These are phyloP conservation scores for Callaeas wilsoni DNA, from an alignment of 2,113 vertebrate species.

Conservation along the genomic window DNA sequence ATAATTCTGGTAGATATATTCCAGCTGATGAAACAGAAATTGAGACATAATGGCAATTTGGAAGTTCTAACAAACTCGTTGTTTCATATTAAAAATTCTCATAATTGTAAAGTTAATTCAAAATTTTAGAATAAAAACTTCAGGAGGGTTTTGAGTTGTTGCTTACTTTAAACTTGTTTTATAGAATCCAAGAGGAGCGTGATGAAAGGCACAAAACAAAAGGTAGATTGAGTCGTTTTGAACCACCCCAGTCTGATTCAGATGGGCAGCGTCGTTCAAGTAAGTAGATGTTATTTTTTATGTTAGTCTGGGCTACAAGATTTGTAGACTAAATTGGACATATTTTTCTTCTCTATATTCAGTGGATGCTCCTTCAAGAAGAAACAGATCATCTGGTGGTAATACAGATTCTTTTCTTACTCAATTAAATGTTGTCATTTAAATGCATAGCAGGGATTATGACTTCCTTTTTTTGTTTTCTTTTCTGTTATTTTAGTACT, in stretches of 20 bases:
- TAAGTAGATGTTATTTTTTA: constrained; percentile 72
- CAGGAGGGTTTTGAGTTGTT: neutral
- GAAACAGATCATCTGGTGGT: constrained; percentile 97
- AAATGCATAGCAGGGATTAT: constrained; percentile 44
- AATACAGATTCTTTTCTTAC: constrained; percentile 75
- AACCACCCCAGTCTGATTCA: constrained; percentile 84
- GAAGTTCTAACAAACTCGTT: neutral
- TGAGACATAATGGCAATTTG: neutral
- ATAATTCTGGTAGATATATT: neutral
- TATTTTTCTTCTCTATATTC: constrained; percentile 64
- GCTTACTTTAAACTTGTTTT: neutral
- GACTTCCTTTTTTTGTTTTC: neutral
- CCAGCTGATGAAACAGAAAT: neutral
- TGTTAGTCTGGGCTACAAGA: neutral
- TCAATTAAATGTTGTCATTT: neutral
- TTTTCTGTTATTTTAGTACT: constrained; percentile 77
- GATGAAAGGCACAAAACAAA: constrained; percentile 96
- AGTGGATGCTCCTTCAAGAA: constrained; percentile 96
- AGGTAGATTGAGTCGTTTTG: constrained; percentile 95
- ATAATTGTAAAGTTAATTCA: neutral
- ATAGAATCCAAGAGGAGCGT: constrained; percentile 95
- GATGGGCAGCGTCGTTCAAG: constrained; percentile 89
- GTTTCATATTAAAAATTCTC: neutral
- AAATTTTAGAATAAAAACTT: neutral
- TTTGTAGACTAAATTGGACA: neutral